Evolutionary conservation across 2,888 invertebrate species (phyloP).

Genomic region (Meiosimyza platycephala): DNA sequence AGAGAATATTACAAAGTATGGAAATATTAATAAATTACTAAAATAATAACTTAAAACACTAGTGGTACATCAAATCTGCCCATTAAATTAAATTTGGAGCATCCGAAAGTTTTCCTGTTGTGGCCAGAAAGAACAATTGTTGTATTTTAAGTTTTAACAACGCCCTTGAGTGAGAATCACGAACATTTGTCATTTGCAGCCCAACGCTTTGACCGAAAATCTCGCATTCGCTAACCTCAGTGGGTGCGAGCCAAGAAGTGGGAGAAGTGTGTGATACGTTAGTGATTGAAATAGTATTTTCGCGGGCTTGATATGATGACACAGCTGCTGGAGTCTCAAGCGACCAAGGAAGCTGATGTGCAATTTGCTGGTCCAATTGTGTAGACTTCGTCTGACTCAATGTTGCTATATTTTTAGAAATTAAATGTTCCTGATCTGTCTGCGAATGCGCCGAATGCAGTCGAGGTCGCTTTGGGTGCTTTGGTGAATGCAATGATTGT

Average conservation of each 20-base stretch:
- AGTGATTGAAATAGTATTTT: no score
- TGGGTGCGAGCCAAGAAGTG: slow-evolving; percentile 28
- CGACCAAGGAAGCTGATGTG: background rate
- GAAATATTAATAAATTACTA: no score
- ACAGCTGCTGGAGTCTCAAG: background rate
- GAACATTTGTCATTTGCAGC: slow-evolving; percentile 38
- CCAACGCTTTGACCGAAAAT: slow-evolving; percentile 43
- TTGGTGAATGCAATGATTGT: background rate
- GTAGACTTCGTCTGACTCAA: background rate
- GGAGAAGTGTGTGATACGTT: background rate
- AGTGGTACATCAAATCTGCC: no score
- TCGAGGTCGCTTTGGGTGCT: background rate
- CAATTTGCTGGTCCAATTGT: background rate
- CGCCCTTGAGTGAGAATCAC: slow-evolving; percentile 32
- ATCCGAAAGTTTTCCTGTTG: slow-evolving; percentile 33
- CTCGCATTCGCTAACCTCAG: slow-evolving; percentile 38
- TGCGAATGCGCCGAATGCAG: background rate
- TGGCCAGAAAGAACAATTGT: slow-evolving; percentile 36
- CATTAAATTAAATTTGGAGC: no score
- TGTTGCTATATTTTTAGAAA: background rate
- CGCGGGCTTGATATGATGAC: no score
- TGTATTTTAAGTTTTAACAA: slow-evolving; percentile 40
- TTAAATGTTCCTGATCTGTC: background rate
- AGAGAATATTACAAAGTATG: no score
- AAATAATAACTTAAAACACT: no score